Percentiles rank a stretch among this genome's conserved stretches.
Evolutionary conservation across 2,797 vertebrate species (phyloP).

Genomic region (Anguilla anguilla): DNA sequence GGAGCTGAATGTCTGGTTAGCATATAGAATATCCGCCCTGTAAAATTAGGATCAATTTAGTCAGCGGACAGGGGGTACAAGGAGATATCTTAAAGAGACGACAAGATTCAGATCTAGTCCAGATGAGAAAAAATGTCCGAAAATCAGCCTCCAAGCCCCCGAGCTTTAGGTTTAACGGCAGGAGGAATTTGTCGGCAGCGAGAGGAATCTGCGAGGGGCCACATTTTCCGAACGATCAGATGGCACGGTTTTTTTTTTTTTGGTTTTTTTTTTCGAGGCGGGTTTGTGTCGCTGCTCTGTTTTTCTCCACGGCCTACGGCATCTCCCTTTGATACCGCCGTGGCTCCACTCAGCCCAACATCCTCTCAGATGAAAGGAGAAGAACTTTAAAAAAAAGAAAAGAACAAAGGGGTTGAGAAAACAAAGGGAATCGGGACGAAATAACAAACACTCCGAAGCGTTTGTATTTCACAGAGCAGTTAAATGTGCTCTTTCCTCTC

Average conservation of each 20-base stretch:
- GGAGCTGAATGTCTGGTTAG: background rate
- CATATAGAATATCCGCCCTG: background rate
- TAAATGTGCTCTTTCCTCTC: constrained; percentile 32
- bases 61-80: background rate
- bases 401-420: constrained; percentile 57
- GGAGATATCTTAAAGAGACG: background rate
- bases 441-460: constrained; percentile 48
- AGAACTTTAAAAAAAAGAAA: constrained; percentile 48
- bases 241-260: background rate
- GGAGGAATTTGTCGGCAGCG: background rate
- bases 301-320: background rate
- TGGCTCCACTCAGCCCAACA: constrained; percentile 44
- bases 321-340: constrained; percentile 55
- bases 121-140: background rate
- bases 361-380: constrained; percentile 57
- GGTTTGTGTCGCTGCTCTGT: background rate
- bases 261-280: background rate
- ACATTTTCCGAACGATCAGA: background rate
- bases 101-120: background rate
- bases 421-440: constrained; percentile 41
- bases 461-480: constrained; percentile 52
- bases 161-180: background rate
- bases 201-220: background rate
- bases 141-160: background rate
- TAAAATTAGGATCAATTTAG: background rate